phyloP scores from a whole-genome alignment of 2,888 invertebrate species.

The Acanthopleura granulata region DNA sequence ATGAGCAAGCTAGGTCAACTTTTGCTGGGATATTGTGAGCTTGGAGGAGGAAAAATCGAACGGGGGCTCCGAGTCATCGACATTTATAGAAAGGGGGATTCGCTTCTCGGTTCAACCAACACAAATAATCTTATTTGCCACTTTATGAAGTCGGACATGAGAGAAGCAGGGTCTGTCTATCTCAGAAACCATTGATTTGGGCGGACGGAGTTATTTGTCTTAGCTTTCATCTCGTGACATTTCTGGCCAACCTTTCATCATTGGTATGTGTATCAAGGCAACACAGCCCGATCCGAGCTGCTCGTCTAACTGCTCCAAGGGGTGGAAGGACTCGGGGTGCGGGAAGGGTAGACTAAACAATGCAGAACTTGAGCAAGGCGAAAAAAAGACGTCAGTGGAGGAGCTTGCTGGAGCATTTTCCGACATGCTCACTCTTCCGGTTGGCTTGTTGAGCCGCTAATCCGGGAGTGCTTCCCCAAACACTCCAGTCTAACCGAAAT shows the following conservation, averaged over 20 bases:
- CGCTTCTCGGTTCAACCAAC: slow-evolving; percentile 10
- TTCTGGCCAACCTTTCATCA: not conserved
- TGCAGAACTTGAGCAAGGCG: not conserved
- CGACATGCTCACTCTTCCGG: slow-evolving; percentile 8
- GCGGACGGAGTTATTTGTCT: not conserved
- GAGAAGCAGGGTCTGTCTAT: not conserved
- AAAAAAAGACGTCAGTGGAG: not conserved
- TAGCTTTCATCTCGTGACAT: not conserved
- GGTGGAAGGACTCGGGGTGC: no score
- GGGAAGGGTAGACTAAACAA: no score
- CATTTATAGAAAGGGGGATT: slow-evolving; percentile 19
- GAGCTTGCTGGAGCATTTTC: not conserved
- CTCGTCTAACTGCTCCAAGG: not conserved
- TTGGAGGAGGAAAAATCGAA: slow-evolving; percentile 10
- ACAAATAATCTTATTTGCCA: slow-evolving; percentile 20
- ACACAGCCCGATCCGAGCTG: not conserved
- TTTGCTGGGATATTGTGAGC: not conserved
- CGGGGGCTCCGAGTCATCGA: slow-evolving; percentile 3
- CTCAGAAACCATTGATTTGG: slow-evolving; percentile 5
- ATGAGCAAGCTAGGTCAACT: slow-evolving; percentile 6
- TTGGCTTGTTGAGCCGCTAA: not conserved
- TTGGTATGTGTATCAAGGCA: slow-evolving; percentile 4
- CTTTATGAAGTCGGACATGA: slow-evolving; percentile 17
- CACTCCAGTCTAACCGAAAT: slow-evolving; percentile 8
- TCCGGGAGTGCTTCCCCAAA: slow-evolving; percentile 4